phyloP scores from a whole-genome alignment of 1,140 invertebrate species.

The Diabrotica virgifera region DNA sequence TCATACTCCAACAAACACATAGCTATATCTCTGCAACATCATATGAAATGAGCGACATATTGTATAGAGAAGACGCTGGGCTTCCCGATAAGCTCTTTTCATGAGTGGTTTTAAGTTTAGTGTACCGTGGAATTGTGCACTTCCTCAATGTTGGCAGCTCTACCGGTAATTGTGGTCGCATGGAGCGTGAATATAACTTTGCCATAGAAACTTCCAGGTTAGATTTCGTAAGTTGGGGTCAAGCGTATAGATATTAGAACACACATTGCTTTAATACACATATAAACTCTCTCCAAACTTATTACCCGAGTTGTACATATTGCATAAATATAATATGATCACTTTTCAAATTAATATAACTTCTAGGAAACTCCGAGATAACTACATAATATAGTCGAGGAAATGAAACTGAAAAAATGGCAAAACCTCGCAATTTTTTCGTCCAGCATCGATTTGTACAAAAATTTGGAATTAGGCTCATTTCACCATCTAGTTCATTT shows the following conservation, averaged over 20 bases:
- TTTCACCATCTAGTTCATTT: too few species aligned
- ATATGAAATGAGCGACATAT: background rate
- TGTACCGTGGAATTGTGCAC: slow-evolving; percentile 20
- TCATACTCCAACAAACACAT: slow-evolving; percentile 3
- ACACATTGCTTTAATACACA: too few species aligned
- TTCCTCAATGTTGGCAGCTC: slow-evolving; percentile 20
- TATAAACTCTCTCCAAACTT: too few species aligned
- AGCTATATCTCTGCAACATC: slow-evolving; percentile 8
- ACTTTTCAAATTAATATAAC: too few species aligned
- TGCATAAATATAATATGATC: too few species aligned
- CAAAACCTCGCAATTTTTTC: too few species aligned
- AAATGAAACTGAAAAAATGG: too few species aligned
- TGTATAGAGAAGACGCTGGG: slow-evolving; percentile 1
- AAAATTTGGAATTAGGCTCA: too few species aligned
- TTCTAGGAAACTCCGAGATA: too few species aligned
- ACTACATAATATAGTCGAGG: too few species aligned
- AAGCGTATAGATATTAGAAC: background rate
- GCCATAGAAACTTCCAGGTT: background rate
- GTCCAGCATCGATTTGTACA: too few species aligned
- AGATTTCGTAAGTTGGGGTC: slow-evolving; percentile 5
- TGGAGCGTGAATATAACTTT: slow-evolving; percentile 18
- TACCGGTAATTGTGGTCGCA: slow-evolving; percentile 16
- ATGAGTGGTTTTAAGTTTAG: slow-evolving; percentile 14
- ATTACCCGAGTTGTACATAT: too few species aligned
- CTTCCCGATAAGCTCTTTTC: slow-evolving; percentile 6